Evolutionary conservation across 2,113 vertebrate species (phyloP).

Genomic region (Ancistrus triradiatus): DNA sequence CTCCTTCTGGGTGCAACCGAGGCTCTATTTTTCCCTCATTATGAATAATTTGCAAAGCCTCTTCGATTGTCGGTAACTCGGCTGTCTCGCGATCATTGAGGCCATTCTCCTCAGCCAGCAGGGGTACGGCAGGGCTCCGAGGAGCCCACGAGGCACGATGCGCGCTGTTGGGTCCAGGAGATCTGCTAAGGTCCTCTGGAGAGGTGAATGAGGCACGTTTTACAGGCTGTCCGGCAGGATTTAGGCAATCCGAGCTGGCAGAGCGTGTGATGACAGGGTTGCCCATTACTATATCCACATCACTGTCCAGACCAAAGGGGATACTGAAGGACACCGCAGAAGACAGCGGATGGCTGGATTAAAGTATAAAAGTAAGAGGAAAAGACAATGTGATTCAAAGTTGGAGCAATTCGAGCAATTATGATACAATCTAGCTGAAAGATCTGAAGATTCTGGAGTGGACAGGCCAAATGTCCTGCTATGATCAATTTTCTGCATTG

Average conservation of each 20-base stretch:
- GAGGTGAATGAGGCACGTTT: slow-evolving; percentile 56
- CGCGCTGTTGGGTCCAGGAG: slow-evolving; percentile 54
- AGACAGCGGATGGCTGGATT: slow-evolving; percentile 78
- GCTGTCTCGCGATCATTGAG: slow-evolving; percentile 54
- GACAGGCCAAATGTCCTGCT: too few relatives aligned
- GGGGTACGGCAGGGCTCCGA: slow-evolving; percentile 52
- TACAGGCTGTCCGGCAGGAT: slow-evolving; percentile 55
- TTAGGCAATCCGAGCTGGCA: slow-evolving; percentile 83
- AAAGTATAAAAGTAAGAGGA: neutral
- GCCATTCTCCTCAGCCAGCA: slow-evolving; percentile 65
- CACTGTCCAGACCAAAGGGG: slow-evolving; percentile 89
- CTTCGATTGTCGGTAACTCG: slow-evolving; percentile 87
- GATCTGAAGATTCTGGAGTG: too few relatives aligned
- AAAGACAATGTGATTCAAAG: neutral
- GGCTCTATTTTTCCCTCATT: slow-evolving; percentile 80
- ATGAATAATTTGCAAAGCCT: slow-evolving; percentile 90
- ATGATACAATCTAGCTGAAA: neutral
- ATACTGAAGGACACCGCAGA: slow-evolving; percentile 90
- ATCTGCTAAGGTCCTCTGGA: slow-evolving; percentile 64
- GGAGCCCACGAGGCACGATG: slow-evolving; percentile 67
- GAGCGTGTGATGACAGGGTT: slow-evolving; percentile 80
- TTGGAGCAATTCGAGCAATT: too few relatives aligned
- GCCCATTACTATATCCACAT: slow-evolving; percentile 90
- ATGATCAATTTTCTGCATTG: too few relatives aligned
- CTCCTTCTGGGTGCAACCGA: slow-evolving; percentile 83